Evolutionary conservation across 2,113 vertebrate species (phyloP).

Genomic region (Dicrurus megarhynchus): DNA sequence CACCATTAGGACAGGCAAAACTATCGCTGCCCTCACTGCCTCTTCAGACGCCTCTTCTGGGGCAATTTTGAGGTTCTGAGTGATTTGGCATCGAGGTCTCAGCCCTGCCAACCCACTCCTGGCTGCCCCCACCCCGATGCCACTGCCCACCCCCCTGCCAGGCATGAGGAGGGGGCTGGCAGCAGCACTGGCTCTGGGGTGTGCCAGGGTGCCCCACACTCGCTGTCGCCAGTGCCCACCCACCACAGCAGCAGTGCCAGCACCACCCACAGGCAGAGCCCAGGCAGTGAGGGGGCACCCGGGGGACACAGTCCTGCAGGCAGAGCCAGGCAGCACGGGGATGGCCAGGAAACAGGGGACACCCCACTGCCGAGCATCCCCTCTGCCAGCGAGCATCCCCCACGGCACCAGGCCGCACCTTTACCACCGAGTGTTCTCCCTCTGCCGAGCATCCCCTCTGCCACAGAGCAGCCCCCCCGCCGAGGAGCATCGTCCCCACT

Average conservation of each 20-base stretch:
- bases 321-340: not conserved
- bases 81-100: fast-evolving
- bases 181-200: not conserved
- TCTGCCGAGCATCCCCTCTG: not conserved
- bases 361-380: not conserved
- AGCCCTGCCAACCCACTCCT: not conserved
- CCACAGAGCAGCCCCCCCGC: not conserved
- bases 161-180: not conserved
- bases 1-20: fast-evolving
- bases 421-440: fast-evolving
- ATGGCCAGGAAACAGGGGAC: no score
- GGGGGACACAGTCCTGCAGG: not conserved
- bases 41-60: not conserved
- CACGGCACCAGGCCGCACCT: not conserved
- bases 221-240: fast-evolving
- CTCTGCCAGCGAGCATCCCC: not conserved
- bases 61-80: not conserved
- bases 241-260: not conserved
- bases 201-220: not conserved
- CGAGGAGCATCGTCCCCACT: not conserved
- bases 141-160: not conserved
- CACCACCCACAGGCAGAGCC: not conserved
- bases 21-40: no score
- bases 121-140: not conserved
- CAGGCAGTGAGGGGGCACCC: not conserved